phyloP scores from a whole-genome alignment of 2,113 vertebrate species.

The Equus przewalskii region DNA sequence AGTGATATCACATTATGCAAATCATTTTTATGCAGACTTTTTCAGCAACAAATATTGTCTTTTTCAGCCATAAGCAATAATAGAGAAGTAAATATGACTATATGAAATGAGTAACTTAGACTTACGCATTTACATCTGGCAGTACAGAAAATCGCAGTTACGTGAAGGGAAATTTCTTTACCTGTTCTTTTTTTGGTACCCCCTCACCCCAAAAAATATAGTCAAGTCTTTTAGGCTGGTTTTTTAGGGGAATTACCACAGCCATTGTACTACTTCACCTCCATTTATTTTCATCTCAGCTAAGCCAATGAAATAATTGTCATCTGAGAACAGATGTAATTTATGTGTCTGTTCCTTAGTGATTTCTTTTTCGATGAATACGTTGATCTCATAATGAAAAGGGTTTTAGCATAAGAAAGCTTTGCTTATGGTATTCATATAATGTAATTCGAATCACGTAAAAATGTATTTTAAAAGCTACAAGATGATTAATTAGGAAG shows the following conservation, averaged over 20 bases:
- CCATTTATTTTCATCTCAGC: slow-evolving; percentile 19
- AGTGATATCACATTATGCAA: background rate
- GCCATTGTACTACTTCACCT: background rate
- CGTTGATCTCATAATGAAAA: slow-evolving; percentile 28
- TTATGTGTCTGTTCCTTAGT: background rate
- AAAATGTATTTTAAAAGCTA: background rate
- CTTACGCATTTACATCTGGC: background rate
- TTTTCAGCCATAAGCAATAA: background rate
- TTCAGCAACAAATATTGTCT: background rate
- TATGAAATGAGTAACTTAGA: background rate
- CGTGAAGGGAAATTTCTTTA: background rate
- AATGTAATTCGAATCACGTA: background rate
- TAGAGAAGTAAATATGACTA: background rate
- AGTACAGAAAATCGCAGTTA: background rate
- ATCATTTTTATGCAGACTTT: background rate
- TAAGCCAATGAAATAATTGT: background rate
- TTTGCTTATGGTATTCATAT: background rate
- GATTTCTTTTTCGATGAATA: background rate
- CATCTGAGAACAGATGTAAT: background rate
- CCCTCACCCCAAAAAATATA: accelerated
- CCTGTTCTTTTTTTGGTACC: background rate
- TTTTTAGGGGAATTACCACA: background rate
- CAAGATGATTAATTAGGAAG: background rate
- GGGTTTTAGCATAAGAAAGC: background rate
- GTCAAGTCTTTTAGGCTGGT: background rate